phyloP scores from a whole-genome alignment of 1,140 invertebrate genomes.

The Drosophila auraria region DNA sequence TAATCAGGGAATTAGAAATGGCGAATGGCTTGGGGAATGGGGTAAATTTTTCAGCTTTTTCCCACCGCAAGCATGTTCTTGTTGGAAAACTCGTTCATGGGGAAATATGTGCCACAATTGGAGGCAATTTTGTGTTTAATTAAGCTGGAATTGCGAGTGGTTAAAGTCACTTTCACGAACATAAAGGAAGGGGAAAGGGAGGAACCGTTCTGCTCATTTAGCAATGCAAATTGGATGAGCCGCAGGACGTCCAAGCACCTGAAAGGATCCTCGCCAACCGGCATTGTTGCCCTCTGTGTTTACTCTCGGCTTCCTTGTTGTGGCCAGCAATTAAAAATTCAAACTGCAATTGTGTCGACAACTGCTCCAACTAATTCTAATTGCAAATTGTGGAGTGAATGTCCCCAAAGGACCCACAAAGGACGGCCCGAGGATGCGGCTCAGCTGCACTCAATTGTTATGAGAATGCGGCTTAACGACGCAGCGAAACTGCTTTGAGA shows the following conservation, averaged over 20 bases:
- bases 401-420: slow-evolving; percentile 29
- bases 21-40: neutral
- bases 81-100: neutral
- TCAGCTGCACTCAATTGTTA: slow-evolving; percentile 41
- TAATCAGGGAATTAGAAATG: slow-evolving; percentile 11
- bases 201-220: neutral
- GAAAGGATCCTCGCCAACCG: slow-evolving; percentile 10
- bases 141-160: slow-evolving; percentile 29
- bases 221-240: slow-evolving; percentile 49
- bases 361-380: slow-evolving; percentile 27
- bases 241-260: slow-evolving; percentile 26
- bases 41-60: neutral
- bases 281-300: slow-evolving; percentile 19
- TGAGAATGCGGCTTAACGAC: slow-evolving; percentile 31
- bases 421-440: slow-evolving; percentile 27
- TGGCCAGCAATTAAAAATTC: slow-evolving; percentile 57
- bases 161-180: slow-evolving; percentile 1
- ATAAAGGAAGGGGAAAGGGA: too few species aligned
- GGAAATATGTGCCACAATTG: slow-evolving; percentile 17
- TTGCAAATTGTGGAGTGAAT: slow-evolving; percentile 36
- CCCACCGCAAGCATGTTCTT: neutral
- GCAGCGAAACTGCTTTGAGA: slow-evolving; percentile 13
- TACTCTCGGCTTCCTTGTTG: slow-evolving; percentile 36
- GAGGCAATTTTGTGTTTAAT: slow-evolving; percentile 38
- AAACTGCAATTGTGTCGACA: slow-evolving; percentile 32